Evolutionary conservation across 2,797 vertebrate species (phyloP).

Genomic region (Acanthiza pusilla): DNA sequence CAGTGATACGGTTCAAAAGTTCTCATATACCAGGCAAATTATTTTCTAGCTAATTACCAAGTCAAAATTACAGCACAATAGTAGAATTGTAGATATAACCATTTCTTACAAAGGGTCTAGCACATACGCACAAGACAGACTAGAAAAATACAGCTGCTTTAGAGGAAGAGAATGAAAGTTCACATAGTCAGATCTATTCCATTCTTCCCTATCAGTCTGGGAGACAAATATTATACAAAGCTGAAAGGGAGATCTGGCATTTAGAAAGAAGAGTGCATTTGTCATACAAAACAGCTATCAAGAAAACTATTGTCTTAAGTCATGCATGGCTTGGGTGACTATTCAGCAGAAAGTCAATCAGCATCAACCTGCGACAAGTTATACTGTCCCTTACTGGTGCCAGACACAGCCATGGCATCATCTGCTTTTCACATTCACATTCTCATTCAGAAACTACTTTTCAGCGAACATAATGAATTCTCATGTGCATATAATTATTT

Average conservation of each 20-base stretch:
- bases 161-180: constrained; percentile 13
- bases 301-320: constrained; percentile 63
- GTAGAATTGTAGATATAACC: neutral
- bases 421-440: constrained; percentile 14
- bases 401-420: constrained; percentile 58
- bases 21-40: neutral
- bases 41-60: neutral
- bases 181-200: neutral
- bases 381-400: constrained; percentile 63
- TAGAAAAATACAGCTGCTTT: constrained; percentile 37
- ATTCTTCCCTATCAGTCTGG: constrained; percentile 48
- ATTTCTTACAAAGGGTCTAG: neutral
- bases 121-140: neutral
- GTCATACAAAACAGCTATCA: constrained; percentile 53
- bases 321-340: neutral
- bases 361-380: constrained; percentile 65
- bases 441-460: constrained; percentile 34
- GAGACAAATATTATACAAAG: constrained; percentile 48
- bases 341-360: constrained; percentile 58
- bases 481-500: constrained; percentile 15
- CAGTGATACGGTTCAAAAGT: neutral
- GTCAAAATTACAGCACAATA: neutral
- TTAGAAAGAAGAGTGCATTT: constrained; percentile 60
- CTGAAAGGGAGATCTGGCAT: constrained; percentile 46
- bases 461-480: constrained; percentile 31